Conservation (phyloP, 2,113 vertebrate genomes). For the Gavialis gangeticus region DNA sequence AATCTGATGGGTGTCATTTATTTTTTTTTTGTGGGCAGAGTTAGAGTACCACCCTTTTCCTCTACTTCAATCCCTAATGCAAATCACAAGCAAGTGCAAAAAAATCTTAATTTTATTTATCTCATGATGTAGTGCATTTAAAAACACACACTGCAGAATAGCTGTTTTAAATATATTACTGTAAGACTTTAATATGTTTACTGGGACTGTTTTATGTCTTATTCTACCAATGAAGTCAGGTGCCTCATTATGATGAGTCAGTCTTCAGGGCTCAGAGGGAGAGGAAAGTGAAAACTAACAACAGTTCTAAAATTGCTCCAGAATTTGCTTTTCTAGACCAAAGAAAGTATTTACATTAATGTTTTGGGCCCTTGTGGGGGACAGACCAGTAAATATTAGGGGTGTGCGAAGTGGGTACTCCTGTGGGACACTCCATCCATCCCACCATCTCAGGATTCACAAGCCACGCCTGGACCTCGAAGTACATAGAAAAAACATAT, state of each 20-base stretch:
- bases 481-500: too few relatives aligned
- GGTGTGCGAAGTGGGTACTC: too few relatives aligned
- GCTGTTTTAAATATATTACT: neutral
- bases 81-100: neutral
- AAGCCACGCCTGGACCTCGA: too few relatives aligned
- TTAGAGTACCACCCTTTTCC: neutral
- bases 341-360: neutral
- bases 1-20: neutral
- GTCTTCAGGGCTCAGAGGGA: neutral
- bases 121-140: neutral
- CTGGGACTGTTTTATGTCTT: neutral
- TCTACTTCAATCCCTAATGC: neutral
- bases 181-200: neutral
- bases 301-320: neutral
- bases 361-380: neutral
- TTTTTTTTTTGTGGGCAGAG: neutral
- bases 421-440: too few relatives aligned
- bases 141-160: neutral
- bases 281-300: neutral
- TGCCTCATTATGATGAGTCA: neutral
- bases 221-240: neutral
- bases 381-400: neutral
- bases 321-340: constrained; percentile 6
- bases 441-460: too few relatives aligned
- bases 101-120: neutral